phyloP scores from a whole-genome alignment of 92 coral and sea anemone genomes.

The Bergia puertoricense region DNA sequence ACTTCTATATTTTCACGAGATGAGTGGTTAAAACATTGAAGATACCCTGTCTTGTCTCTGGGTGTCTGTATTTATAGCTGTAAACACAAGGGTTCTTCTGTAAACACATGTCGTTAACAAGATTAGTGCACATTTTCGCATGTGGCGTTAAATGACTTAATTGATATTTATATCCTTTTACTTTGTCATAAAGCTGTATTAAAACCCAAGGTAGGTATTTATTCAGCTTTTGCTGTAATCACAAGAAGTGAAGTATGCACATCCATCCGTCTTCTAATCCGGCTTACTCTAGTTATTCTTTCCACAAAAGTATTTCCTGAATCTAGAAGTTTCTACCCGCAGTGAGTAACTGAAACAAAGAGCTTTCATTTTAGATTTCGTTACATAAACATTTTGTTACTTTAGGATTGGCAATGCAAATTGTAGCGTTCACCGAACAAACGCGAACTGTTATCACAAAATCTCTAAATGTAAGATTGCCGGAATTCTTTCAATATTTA shows the following conservation, averaged over 20 bases:
- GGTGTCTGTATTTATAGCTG: background rate
- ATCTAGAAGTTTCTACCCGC: background rate
- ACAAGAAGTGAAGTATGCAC: background rate
- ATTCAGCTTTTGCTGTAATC: background rate
- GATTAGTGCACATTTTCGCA: background rate
- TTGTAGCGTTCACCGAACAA: background rate
- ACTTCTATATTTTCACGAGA: too few species aligned
- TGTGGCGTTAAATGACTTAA: background rate
- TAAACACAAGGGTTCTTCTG: background rate
- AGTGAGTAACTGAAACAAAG: background rate
- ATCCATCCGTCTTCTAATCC: background rate
- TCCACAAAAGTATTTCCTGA: constrained; percentile 13
- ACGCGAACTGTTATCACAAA: background rate
- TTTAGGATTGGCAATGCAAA: background rate
- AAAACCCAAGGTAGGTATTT: background rate
- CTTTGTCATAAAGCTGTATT: background rate
- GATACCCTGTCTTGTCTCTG: too few species aligned
- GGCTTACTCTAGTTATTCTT: background rate
- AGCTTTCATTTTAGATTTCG: constrained; percentile 1
- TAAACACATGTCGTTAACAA: background rate
- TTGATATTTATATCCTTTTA: background rate
- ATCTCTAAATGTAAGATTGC: background rate
- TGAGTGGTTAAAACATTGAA: too few species aligned
- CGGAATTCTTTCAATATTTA: background rate
- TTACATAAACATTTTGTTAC: background rate